Conservation (phyloP, 2,113 vertebrate genomes). For the Hippopotamus amphibius region DNA sequence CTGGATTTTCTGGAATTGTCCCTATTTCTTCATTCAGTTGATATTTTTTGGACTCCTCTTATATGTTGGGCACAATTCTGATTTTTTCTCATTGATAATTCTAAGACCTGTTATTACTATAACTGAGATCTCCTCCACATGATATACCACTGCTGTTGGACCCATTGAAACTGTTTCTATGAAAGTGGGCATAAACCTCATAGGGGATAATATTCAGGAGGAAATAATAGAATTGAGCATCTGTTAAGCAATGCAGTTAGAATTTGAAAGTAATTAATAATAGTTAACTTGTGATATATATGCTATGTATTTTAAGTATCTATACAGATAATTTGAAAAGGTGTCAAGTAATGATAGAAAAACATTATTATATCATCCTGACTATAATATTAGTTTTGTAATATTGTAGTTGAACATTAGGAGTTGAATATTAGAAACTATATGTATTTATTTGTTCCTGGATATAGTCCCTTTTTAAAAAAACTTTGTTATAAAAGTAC, state of each 20-base stretch:
- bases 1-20: background rate
- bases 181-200: background rate
- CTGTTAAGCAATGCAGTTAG: background rate
- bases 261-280: conserved; percentile 5
- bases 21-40: background rate
- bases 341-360: background rate
- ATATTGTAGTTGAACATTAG: background rate
- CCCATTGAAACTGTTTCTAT: background rate
- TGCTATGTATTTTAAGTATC: background rate
- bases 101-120: background rate
- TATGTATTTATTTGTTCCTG: conserved; percentile 23
- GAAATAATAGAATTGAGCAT: background rate
- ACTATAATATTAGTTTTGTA: background rate
- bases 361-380: background rate
- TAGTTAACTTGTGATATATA: background rate
- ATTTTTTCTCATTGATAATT: background rate
- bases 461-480: background rate
- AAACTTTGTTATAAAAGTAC: conserved; percentile 26
- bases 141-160: background rate
- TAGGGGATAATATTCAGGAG: background rate
- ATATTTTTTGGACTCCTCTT: conserved; percentile 21
- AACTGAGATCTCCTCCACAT: background rate
- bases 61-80: background rate
- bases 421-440: conserved; percentile 42
- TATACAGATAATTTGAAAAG: background rate